A percentile compares a stretch with the other conserved stretches of the same genome.
Conservation (phyloP, 2,113 vertebrate species). For the Suncus etruscus region DNA sequence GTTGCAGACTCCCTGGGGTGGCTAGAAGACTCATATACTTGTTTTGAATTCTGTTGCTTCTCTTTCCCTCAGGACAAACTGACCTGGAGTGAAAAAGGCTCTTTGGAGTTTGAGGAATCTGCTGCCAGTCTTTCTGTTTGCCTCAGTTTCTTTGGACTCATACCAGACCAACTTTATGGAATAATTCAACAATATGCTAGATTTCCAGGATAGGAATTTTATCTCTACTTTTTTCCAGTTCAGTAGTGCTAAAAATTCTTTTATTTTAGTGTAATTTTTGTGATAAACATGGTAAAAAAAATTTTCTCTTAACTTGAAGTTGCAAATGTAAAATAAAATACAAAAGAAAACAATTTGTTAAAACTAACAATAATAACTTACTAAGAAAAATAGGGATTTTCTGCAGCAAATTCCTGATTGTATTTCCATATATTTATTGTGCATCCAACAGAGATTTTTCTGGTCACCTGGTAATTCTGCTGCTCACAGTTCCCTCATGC, state of each 20-base stretch:
- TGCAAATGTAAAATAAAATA: conserved; percentile 62
- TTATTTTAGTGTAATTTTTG: conserved; percentile 29
- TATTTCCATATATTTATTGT: conserved; percentile 67
- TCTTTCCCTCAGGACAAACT: too few species aligned
- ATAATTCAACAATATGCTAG: background rate
- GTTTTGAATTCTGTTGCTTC: too few species aligned
- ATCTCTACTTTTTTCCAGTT: background rate
- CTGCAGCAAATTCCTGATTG: conserved; percentile 36
- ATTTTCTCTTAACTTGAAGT: conserved; percentile 6
- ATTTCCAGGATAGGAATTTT: background rate
- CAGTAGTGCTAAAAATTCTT: conserved; percentile 18
- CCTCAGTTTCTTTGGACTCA: too few species aligned
- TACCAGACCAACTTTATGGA: background rate
- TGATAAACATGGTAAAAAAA: background rate
- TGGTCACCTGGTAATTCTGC: background rate
- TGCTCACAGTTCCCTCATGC: conserved; percentile 33
- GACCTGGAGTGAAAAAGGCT: too few species aligned
- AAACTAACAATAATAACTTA: conserved; percentile 63
- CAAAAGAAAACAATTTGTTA: conserved; percentile 55
- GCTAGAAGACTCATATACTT: too few species aligned
- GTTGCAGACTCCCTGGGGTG: too few species aligned
- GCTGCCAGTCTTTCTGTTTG: too few species aligned
- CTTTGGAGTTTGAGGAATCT: too few species aligned
- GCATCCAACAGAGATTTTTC: conserved; percentile 34
- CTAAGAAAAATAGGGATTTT: conserved; percentile 51